A percentile compares a stretch with the other conserved stretches of the same genome.
Conservation (phyloP, 2,888 invertebrate species). For the Allygus modestus region DNA sequence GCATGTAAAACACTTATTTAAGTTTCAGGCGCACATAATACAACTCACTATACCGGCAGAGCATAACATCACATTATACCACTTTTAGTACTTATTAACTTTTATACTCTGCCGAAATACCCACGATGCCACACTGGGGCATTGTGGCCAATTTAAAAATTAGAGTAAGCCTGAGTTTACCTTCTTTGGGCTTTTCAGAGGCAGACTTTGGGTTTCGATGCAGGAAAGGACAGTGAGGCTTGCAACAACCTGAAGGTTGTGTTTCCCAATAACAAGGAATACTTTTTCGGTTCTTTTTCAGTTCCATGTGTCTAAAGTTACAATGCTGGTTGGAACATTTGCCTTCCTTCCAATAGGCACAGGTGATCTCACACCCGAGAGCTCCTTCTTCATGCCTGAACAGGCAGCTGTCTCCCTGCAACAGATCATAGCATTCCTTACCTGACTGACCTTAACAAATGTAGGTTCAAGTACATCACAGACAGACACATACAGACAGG, state of each 20-base stretch:
- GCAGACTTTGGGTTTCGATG: slow-evolving; percentile 75
- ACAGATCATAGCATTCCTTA: slow-evolving; percentile 59
- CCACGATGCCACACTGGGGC: no score
- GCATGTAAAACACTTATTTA: no score
- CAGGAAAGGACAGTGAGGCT: slow-evolving; percentile 90
- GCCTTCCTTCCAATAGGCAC: slow-evolving; percentile 89
- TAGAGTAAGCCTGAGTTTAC: slow-evolving; percentile 9
- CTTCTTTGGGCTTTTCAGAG: slow-evolving; percentile 66
- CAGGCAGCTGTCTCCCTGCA: slow-evolving; percentile 87
- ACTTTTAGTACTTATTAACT: no score
- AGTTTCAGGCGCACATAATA: no score
- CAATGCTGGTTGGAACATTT: slow-evolving; percentile 88
- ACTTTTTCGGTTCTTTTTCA: slow-evolving; percentile 89
- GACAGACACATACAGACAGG: no score
- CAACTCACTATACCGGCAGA: no score
- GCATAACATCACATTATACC: no score
- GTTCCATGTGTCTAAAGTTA: slow-evolving; percentile 91
- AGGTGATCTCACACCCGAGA: slow-evolving; percentile 88
- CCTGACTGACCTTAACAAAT: no score
- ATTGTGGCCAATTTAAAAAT: no score
- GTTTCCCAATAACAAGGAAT: slow-evolving; percentile 94
- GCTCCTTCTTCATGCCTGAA: slow-evolving; percentile 92
- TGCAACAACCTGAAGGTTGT: slow-evolving; percentile 90
- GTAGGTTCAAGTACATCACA: no score
- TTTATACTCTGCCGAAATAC: no score